Evolutionary conservation across 2,888 invertebrate genomes (phyloP).

Genomic region (Melitaea athalia): DNA sequence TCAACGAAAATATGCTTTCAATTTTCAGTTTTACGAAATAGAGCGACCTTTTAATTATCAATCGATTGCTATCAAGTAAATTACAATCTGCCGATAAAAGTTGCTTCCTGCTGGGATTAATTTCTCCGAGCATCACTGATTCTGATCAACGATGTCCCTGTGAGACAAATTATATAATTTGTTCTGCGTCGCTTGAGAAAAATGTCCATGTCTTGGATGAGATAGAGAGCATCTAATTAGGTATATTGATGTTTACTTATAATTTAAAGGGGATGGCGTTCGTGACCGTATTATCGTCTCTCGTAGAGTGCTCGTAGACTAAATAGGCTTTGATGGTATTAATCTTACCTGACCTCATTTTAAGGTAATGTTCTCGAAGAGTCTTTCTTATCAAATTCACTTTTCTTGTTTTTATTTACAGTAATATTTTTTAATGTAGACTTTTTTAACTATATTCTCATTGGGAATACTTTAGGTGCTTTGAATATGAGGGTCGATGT

Average conservation of each 20-base stretch:
- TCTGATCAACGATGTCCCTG: slow-evolving; percentile 58
- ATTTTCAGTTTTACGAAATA: not conserved
- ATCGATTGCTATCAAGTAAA: slow-evolving; percentile 29
- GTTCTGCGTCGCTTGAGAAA: slow-evolving; percentile 59
- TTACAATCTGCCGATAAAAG: slow-evolving; percentile 35
- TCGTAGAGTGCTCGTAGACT: not conserved
- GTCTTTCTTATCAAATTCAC: not conserved
- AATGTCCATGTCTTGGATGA: slow-evolving; percentile 49
- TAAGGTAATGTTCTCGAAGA: not conserved
- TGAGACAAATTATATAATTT: slow-evolving; percentile 73
- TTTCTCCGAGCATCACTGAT: slow-evolving; percentile 44
- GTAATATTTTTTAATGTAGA: not conserved
- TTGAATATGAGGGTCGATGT: no score
- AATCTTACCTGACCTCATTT: not conserved
- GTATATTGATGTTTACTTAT: not conserved
- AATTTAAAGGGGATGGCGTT: slow-evolving; percentile 4
- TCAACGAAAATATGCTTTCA: not conserved
- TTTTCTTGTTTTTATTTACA: not conserved
- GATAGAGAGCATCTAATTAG: slow-evolving; percentile 18
- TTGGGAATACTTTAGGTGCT: no score
- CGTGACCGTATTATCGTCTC: not conserved
- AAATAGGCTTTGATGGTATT: not conserved
- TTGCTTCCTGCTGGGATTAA: slow-evolving; percentile 40
- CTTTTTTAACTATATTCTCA: no score
- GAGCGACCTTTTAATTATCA: slow-evolving; percentile 19